A percentile compares a stretch with the other conserved stretches of the same genome.
phyloP scores from a whole-genome alignment of 2,888 invertebrate species.

The Desoria tigrina region DNA sequence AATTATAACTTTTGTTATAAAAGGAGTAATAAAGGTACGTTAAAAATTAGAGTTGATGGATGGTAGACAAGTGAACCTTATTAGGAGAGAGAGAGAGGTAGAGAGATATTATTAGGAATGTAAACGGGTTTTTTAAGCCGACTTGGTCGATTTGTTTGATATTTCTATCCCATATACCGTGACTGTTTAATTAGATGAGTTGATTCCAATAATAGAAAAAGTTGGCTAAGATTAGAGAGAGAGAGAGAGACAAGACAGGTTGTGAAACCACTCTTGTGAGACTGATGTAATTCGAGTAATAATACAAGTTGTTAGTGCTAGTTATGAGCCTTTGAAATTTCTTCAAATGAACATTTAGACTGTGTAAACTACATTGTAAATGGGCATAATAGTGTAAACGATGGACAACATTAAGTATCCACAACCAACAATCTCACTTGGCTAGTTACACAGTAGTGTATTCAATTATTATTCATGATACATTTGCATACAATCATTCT shows the following conservation, averaged over 20 bases:
- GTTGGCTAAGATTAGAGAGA: conserved; percentile 1
- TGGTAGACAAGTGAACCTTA: conserved; percentile 6
- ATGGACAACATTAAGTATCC: not conserved
- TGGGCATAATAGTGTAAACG: conserved; percentile 25
- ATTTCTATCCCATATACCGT: conserved; percentile 1
- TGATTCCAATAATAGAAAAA: conserved; percentile 18
- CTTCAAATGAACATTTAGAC: conserved; percentile 43
- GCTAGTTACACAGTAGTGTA: not conserved
- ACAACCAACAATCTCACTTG: not conserved
- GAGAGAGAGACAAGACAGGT: conserved; percentile 6
- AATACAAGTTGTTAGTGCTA: conserved; percentile 26
- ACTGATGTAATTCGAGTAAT: conserved; percentile 38
- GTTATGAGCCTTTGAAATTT: conserved; percentile 29
- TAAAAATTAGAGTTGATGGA: conserved; percentile 13
- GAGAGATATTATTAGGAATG: conserved; percentile 7
- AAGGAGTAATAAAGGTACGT: no score
- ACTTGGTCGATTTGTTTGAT: not conserved
- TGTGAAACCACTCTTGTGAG: conserved; percentile 39
- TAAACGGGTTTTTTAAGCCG: conserved; percentile 7
- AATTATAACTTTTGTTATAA: no score
- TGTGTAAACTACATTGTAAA: conserved; percentile 44
- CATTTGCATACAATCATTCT: conserved; percentile 15
- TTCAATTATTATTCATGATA: conserved; percentile 4
- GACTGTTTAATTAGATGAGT: conserved; percentile 24
- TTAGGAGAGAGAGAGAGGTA: not conserved